These are phyloP conservation scores for Notothenia coriiceps DNA, from an alignment of 2,113 vertebrate species.

Conservation along the genomic window DNA sequence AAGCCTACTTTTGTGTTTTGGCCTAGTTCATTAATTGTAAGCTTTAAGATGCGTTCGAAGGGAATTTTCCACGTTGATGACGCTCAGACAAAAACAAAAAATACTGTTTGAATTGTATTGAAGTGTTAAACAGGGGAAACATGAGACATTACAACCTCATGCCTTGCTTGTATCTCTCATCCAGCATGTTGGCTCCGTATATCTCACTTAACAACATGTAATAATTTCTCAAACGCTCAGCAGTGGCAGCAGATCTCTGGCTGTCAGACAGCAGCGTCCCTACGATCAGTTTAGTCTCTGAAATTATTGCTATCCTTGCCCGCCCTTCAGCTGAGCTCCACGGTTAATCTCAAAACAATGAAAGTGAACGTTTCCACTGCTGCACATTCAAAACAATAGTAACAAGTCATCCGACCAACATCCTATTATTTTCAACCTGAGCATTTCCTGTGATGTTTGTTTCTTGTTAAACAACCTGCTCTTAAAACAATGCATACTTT, in stretches of 20 bases:
- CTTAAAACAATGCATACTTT: neutral
- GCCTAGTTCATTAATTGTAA: too few species aligned
- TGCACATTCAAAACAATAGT: neutral
- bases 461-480: neutral
- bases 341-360: conserved; percentile 47
- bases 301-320: conserved; percentile 48
- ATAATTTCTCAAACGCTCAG: conserved; percentile 22
- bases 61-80: too few species aligned
- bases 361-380: conserved; percentile 7
- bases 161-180: neutral
- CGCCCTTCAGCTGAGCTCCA: conserved; percentile 24
- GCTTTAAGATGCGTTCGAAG: neutral
- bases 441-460: neutral
- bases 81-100: neutral
- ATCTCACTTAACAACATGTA: conserved; percentile 6
- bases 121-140: neutral
- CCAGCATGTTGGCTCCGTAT: too few species aligned
- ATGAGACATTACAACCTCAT: neutral
- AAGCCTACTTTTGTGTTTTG: too few species aligned
- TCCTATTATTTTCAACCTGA: neutral
- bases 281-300: conserved; percentile 50
- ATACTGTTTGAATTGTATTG: neutral
- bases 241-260: conserved; percentile 5
- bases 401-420: neutral
- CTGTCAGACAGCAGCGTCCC: conserved; percentile 26